Evolutionary conservation across 1,140 invertebrate genomes (phyloP), one percentile per base, ranked within the genome.

Genomic region (Drosophila jambulina): DNA sequence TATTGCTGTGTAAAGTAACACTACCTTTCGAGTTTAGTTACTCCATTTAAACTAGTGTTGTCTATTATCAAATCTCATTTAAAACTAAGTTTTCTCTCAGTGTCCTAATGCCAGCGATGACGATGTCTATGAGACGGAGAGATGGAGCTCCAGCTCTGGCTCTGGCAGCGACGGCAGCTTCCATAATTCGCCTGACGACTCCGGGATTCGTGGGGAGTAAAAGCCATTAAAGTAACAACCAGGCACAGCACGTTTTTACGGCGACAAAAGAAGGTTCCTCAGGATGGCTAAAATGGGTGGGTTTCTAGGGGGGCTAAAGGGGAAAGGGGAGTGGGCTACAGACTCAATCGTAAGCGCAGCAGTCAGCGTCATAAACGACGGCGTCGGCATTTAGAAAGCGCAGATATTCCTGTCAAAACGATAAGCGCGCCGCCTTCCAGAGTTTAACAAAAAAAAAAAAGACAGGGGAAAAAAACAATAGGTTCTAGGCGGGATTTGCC

Each of bases 341-440:
- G 86, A 83, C 83, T 88, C 83, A 88, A 88, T 87, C 84, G 82
- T 82, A 86, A 86, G 82, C 82, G 82, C 82, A 84, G 82, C 82
- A 81, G 79, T 78, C 83, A 88, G 84, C 84, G 85, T 87, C 84
- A 90, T 87, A 87, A 87, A 87, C 84, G 84, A 84, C 85, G 84
- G 77, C 79, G 84, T 80, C 70, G 84, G 84, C 84, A 87, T 87
- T 88, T 88, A 88, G 84, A 87, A 87, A 87, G 84, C 84, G 84
- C 84, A 87, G 84, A 88, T 88, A 88, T 88, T 88, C 84, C 84
- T 88, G 84, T 88, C 84, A 88, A 88, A 88, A 90, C 84, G 84
- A 88, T 88, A 88, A 88, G 84, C 84, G 84, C 84, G 77, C 80
- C 84, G 77, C 80, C 82, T 80, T 83, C 43, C 68, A 59, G 42